Evolutionary conservation across 2,888 invertebrate genomes (phyloP).

Genomic region (Cotesia congregata): DNA sequence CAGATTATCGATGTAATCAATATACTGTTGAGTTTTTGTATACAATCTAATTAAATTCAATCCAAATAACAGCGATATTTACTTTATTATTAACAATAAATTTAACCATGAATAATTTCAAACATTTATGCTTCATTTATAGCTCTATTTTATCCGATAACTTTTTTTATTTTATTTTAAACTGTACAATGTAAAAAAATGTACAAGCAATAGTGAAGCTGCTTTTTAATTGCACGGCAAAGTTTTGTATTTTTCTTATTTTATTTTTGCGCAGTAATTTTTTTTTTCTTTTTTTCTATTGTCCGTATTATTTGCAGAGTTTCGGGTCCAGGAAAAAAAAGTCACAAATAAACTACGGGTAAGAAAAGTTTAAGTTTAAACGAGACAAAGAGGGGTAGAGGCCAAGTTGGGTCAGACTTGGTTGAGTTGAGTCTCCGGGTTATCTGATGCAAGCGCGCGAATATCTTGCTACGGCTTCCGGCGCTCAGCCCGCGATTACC

Average conservation of each 20-base stretch:
- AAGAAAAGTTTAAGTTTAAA: constrained; percentile 37
- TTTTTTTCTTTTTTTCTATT: constrained; percentile 46
- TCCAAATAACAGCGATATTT: not conserved
- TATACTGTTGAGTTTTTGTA: not conserved
- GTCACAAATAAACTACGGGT: not conserved
- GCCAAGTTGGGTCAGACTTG: constrained; percentile 54
- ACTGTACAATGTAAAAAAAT: too few species aligned
- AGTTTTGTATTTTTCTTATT: too few species aligned
- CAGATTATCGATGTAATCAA: constrained; percentile 27
- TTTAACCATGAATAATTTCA: not conserved
- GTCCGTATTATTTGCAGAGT: constrained; percentile 42
- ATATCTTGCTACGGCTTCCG: constrained; percentile 64
- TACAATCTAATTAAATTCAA: constrained; percentile 2
- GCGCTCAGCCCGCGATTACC: constrained; percentile 63
- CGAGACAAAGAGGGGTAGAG: constrained; percentile 44
- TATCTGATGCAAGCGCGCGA: constrained; percentile 66
- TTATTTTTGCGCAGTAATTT: too few species aligned
- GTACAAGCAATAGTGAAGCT: too few species aligned
- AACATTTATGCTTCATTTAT: too few species aligned
- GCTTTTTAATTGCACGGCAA: too few species aligned
- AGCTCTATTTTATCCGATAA: too few species aligned
- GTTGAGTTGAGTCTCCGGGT: constrained; percentile 46
- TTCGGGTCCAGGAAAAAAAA: not conserved
- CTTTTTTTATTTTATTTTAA: too few species aligned
- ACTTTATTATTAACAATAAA: not conserved